Conservation (phyloP, 2,113 vertebrate species). For the Hemichromis elongatus region DNA sequence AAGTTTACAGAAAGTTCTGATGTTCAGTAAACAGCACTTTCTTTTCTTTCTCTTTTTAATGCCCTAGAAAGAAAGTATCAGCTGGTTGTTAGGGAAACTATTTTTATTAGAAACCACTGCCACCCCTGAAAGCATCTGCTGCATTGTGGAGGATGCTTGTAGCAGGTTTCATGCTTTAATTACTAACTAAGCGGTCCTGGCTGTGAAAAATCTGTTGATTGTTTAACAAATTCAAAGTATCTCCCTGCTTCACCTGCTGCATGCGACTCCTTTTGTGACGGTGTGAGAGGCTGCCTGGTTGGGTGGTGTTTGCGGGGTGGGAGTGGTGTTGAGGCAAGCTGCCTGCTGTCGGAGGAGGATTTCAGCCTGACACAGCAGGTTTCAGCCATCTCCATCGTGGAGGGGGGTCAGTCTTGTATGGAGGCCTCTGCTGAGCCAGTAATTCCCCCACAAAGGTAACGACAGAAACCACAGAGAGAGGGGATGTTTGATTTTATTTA, state of each 20-base stretch:
- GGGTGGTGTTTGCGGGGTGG: constrained; percentile 79
- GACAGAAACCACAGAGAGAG: constrained; percentile 4
- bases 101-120: neutral
- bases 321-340: constrained; percentile 70
- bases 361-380: constrained; percentile 83
- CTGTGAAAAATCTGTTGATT: neutral
- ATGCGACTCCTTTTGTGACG: constrained; percentile 57
- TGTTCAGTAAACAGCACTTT: neutral
- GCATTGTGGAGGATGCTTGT: neutral
- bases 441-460: constrained; percentile 84
- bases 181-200: neutral
- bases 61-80: neutral
- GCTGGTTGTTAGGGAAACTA: neutral
- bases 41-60: fast-evolving
- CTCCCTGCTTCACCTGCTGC: constrained; percentile 10
- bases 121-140: neutral
- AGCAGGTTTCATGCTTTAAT: neutral
- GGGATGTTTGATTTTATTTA: neutral
- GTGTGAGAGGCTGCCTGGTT: constrained; percentile 79
- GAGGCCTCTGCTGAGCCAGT: constrained; percentile 78
- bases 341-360: constrained; percentile 80
- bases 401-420: constrained; percentile 86
- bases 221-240: neutral
- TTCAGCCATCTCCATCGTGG: constrained; percentile 77
- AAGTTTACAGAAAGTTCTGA: neutral